Percentiles rank a stretch among this genome's conserved stretches.
Evolutionary conservation across 2,113 vertebrate species (phyloP).

Genomic region (Mustela lutreola): DNA sequence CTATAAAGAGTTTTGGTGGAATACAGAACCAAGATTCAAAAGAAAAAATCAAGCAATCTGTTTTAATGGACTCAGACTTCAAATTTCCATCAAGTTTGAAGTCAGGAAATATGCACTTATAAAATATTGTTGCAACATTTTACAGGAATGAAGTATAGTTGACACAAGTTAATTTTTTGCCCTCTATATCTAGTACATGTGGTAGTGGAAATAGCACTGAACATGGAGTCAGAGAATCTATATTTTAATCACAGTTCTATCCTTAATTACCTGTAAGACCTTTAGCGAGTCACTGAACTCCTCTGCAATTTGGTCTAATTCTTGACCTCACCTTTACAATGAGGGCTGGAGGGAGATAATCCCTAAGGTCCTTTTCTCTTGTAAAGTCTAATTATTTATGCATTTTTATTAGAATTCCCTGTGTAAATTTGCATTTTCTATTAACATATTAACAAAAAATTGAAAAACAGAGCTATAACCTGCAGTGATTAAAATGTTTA

Average conservation of each 20-base stretch:
- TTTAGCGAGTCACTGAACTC: slow-evolving; percentile 20
- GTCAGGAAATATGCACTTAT: background rate
- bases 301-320: background rate
- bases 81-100: background rate
- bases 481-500: slow-evolving; percentile 23
- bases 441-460: background rate
- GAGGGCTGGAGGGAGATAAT: background rate
- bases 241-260: background rate
- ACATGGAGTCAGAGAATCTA: background rate
- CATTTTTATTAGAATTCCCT: slow-evolving; percentile 9
- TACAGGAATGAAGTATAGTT: background rate
- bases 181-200: background rate
- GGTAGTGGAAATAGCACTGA: background rate
- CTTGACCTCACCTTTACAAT: background rate
- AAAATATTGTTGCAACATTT: background rate
- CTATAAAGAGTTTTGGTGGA: background rate
- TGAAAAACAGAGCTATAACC: slow-evolving; percentile 7
- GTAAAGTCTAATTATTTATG: slow-evolving; percentile 8
- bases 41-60: background rate
- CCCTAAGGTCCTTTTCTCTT: background rate
- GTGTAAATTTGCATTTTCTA: slow-evolving; percentile 14
- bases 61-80: slow-evolving; percentile 5
- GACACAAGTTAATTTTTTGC: slow-evolving; percentile 49
- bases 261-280: background rate
- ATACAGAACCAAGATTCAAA: background rate